phyloP scores from a whole-genome alignment of 2,888 invertebrate species.

The Crossocerus cetratus region DNA sequence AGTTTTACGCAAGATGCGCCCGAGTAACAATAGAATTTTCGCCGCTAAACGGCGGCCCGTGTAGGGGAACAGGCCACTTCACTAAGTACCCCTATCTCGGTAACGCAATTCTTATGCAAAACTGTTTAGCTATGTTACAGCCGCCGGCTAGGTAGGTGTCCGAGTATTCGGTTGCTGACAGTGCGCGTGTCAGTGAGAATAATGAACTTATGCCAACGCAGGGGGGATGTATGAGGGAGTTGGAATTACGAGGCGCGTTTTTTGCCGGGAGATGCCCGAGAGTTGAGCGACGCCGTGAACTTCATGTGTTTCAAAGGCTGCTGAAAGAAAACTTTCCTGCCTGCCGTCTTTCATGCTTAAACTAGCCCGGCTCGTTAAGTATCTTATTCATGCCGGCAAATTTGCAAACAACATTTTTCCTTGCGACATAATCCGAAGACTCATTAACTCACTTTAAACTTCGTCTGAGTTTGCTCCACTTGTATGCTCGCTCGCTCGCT shows the following conservation, averaged over 20 bases:
- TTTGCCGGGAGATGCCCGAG: slow-evolving; percentile 20
- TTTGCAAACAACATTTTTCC: slow-evolving; percentile 35
- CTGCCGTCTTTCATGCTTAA: slow-evolving; percentile 34
- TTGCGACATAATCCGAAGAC: no score
- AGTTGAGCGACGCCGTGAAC: slow-evolving; percentile 16
- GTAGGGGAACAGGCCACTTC: neutral
- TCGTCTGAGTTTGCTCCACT: no score
- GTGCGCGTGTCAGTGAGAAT: no score
- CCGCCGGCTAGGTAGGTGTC: neutral
- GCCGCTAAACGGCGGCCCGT: neutral
- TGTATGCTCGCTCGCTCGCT: no score
- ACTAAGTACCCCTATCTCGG: neutral
- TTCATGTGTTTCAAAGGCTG: slow-evolving; percentile 28
- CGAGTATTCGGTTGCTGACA: neutral
- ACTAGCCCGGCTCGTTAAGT: slow-evolving; percentile 42
- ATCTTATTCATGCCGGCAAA: slow-evolving; percentile 54
- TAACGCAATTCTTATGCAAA: neutral
- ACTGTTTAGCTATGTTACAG: neutral
- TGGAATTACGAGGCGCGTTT: slow-evolving; percentile 42
- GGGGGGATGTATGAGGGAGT: neutral
- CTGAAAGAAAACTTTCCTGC: slow-evolving; percentile 25
- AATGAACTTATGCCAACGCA: slow-evolving; percentile 25
- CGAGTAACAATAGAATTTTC: slow-evolving; percentile 12
- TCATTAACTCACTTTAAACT: no score
- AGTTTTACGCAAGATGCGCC: slow-evolving; percentile 18